A percentile compares a stretch with the other conserved stretches of the same genome.
Evolutionary conservation across 1,140 invertebrate species (phyloP).

Genomic region (Pentalonia nigronervosa): DNA sequence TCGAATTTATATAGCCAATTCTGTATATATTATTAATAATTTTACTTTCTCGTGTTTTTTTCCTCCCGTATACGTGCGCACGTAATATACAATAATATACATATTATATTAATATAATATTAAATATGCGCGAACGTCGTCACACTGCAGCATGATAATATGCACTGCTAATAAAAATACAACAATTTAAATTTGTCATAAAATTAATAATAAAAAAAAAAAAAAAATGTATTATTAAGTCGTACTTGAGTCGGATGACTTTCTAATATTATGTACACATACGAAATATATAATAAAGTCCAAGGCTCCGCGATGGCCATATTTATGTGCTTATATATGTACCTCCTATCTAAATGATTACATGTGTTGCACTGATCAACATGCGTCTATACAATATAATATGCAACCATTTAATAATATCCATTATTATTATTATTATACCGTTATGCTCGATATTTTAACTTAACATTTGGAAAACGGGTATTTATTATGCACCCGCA

Average conservation of each 20-base stretch:
- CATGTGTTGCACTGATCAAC: too few relatives aligned
- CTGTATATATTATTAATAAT: conserved; percentile 11
- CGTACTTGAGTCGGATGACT: not conserved
- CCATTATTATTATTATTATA: too few relatives aligned
- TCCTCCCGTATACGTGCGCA: not conserved
- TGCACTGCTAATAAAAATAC: not conserved
- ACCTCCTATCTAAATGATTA: too few relatives aligned
- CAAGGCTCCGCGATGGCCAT: not conserved
- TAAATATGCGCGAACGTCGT: not conserved
- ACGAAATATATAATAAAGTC: not conserved
- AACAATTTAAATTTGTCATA: not conserved
- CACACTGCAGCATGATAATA: not conserved
- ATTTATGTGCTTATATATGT: not conserved
- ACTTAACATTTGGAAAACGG: too few relatives aligned
- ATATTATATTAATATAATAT: not conserved
- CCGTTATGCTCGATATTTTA: too few relatives aligned
- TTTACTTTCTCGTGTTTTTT: not conserved
- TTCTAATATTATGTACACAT: not conserved
- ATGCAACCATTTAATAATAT: too few relatives aligned
- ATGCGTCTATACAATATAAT: too few relatives aligned
- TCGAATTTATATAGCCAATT: not conserved
- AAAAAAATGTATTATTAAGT: not conserved
- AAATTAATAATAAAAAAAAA: not conserved
- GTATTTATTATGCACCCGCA: too few relatives aligned
- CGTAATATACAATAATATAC: not conserved